Percentiles rank a stretch among this genome's conserved stretches.
Conservation (phyloP, 2,797 vertebrate species). For the Danio choprae region DNA sequence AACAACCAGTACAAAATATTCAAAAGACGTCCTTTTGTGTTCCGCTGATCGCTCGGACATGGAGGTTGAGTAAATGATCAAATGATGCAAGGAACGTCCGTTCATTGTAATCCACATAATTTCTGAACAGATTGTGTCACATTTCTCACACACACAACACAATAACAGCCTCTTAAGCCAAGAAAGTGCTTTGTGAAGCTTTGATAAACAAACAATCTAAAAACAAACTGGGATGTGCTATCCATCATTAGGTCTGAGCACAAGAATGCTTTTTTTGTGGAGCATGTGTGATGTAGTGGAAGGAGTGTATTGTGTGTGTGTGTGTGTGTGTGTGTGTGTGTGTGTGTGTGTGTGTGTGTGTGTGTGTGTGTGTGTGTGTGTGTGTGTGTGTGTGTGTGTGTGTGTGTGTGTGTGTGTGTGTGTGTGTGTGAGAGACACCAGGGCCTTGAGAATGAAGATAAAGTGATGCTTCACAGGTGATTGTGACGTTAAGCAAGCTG, state of each 20-base stretch:
- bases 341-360: no score
- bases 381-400: slow-evolving; percentile 1
- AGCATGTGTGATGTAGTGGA: background rate
- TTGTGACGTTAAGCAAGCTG: slow-evolving; percentile 6
- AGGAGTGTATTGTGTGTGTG: background rate
- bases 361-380: background rate
- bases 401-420: background rate
- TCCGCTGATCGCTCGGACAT: background rate
- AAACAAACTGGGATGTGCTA: slow-evolving; percentile 37
- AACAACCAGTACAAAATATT: background rate
- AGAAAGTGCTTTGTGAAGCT: slow-evolving; percentile 33
- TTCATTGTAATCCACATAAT: slow-evolving; percentile 35
- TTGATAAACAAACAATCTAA: slow-evolving; percentile 30
- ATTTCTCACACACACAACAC: slow-evolving; percentile 21
- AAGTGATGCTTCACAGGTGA: slow-evolving; percentile 12
- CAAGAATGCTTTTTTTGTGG: slow-evolving; percentile 36
- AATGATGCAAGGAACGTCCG: slow-evolving; percentile 11
- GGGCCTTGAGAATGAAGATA: slow-evolving; percentile 19
- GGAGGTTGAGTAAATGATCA: background rate
- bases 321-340: no score
- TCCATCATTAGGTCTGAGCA: slow-evolving; percentile 11
- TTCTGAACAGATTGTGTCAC: background rate
- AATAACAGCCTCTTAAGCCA: slow-evolving; percentile 21
- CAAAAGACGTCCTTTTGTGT: background rate
- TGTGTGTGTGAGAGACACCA: background rate